phyloP scores from a whole-genome alignment of 2,113 vertebrate species.

The Rhineura floridana region DNA sequence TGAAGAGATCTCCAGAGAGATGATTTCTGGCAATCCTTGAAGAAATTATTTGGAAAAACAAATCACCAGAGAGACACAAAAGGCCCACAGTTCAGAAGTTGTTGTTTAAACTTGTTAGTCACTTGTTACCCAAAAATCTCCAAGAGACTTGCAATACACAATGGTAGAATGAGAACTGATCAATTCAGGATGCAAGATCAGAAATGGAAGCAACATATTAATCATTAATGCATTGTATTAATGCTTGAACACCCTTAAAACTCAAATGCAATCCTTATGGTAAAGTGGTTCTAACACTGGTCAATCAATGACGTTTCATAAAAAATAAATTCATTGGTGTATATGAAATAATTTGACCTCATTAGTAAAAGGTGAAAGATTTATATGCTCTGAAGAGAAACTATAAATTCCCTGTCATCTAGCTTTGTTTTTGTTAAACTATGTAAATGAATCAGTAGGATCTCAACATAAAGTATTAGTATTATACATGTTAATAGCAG shows the following conservation, averaged over 20 bases:
- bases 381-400: no score
- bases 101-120: no score
- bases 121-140: background rate
- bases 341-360: background rate
- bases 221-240: background rate
- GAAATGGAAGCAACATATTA: background rate
- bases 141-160: background rate
- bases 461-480: no score
- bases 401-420: no score
- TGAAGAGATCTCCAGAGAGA: conserved; percentile 77
- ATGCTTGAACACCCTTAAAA: background rate
- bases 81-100: background rate
- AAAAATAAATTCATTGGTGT: background rate
- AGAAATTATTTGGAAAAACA: conserved; percentile 11
- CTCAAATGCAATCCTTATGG: background rate
- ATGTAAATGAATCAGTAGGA: no score
- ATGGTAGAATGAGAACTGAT: background rate
- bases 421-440: no score
- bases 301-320: background rate
- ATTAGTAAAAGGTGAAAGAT: no score
- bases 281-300: background rate
- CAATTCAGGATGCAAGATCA: background rate
- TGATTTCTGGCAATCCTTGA: conserved; percentile 58
- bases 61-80: background rate
- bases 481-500: no score